phyloP scores from a whole-genome alignment of 2,113 vertebrate genomes.

The Acrocephalus arundinaceus region DNA sequence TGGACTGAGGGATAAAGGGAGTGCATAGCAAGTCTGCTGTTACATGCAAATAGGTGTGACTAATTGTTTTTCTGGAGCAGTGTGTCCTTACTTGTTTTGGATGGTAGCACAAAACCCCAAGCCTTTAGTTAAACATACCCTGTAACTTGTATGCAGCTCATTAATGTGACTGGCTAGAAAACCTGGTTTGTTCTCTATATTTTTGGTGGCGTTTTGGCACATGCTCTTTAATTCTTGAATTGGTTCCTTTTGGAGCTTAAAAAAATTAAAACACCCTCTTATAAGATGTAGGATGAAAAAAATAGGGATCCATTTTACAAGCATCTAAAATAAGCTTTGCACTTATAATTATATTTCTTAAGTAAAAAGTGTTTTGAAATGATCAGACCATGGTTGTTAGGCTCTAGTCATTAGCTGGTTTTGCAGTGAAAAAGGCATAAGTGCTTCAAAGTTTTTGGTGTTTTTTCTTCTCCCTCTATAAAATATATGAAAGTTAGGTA shows the following conservation, averaged over 20 bases:
- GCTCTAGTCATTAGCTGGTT: not conserved
- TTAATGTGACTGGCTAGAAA: not conserved
- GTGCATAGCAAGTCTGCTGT: not conserved
- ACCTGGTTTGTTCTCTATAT: not conserved
- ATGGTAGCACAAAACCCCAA: not conserved
- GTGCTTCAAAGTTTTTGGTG: not conserved
- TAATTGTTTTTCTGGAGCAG: not conserved
- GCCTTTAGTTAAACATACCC: not conserved
- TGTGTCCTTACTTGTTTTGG: not conserved
- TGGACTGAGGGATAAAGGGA: not conserved
- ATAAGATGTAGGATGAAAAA: not conserved
- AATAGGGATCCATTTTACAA: not conserved
- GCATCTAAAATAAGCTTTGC: not conserved
- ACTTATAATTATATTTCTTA: not conserved
- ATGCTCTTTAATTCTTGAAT: not conserved
- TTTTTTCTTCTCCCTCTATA: not conserved
- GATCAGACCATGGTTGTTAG: not conserved
- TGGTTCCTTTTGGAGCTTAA: not conserved
- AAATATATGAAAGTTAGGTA: not conserved
- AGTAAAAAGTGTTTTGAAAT: not conserved
- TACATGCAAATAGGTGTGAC: not conserved
- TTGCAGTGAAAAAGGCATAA: not conserved
- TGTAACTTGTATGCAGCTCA: not conserved
- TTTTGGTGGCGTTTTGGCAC: not conserved
- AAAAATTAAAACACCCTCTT: not conserved